phyloP scores from a whole-genome alignment of 30 jellyfish, hydroid and myxozoan genomes.

The Turritopsis rubra region DNA sequence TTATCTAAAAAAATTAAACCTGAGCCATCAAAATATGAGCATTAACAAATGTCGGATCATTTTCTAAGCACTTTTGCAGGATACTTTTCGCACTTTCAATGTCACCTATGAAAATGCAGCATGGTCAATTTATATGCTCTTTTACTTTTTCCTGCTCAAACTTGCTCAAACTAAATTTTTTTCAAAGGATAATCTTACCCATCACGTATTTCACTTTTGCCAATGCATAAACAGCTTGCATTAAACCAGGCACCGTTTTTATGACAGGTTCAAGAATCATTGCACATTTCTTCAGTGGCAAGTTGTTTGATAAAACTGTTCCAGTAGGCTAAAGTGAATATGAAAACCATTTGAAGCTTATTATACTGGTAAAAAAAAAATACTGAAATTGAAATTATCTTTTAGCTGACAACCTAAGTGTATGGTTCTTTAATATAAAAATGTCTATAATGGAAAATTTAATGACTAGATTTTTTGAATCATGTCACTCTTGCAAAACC shows the following conservation, averaged over 20 bases:
- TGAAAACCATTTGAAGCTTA: neutral
- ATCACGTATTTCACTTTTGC: constrained; percentile 71
- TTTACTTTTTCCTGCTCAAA: neutral
- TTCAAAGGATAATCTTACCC: constrained; percentile 63
- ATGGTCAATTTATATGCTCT: neutral
- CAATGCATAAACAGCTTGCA: constrained; percentile 64
- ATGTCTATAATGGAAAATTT: too few relatives aligned
- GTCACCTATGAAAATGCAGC: constrained; percentile 44
- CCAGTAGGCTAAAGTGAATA: constrained; percentile 64
- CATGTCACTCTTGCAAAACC: too few relatives aligned
- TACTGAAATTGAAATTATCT: neutral
- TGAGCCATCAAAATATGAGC: constrained; percentile 98
- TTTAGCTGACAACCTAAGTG: neutral
- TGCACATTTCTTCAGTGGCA: constrained; percentile 47
- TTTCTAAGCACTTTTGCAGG: constrained; percentile 55
- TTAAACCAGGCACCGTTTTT: constrained; percentile 88
- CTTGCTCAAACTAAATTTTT: neutral
- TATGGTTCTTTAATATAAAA: too few relatives aligned
- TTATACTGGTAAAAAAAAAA: too few relatives aligned
- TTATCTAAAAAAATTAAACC: constrained; percentile 20
- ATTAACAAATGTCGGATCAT: constrained; percentile 75
- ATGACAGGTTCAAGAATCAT: constrained; percentile 79
- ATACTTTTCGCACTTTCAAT: constrained; percentile 76
- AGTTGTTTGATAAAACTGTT: constrained; percentile 47
- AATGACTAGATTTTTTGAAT: too few relatives aligned